Base-by-base conservation (phyloP, 1,140 invertebrate genomes). In the Philaenus spumarius region DNA sequence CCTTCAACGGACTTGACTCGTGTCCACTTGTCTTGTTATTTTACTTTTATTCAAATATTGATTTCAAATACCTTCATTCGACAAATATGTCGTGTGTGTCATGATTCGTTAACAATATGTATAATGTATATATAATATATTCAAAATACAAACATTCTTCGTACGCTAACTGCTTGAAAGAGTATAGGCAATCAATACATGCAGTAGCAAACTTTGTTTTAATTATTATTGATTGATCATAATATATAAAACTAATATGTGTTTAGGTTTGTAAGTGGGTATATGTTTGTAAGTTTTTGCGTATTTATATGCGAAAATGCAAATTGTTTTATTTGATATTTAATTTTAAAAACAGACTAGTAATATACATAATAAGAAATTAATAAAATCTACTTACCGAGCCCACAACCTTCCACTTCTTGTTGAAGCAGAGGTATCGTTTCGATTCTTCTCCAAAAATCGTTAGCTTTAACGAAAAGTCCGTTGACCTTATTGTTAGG, bases 391-490 rank as follows among this genome's bases (percentile, higher is more conserved):
- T 59, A 75, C 72, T 78, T 70, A 80, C 78, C 75, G 76, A 60
- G 60, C 74, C 76, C 35, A 80, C 72, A 54, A 78, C 70, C 70
- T 75, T 78, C 78, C 79, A 78, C 58, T 71, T 69, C 65, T 73
- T 74, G 66, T 76, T 79, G 71, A 79, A 80, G 70, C 78, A 80
- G 65, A 80, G 74, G 64, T 77, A 80, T 67, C 75, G 69, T 62
- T 74, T 71, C 51, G 74, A 77, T 68, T 78, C 74, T 63, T 78
- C 77, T 43, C 76, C 77, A 66, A 72, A 78, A 69, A 80, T 78
- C 56, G 75, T 77, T 64, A 80, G 59, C 67, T 72, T 76, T 62
- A 71, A 68, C 64, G 69, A 73, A 64, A 77, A 74, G 65, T 78
- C 73, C 61, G 73, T 69, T 15, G 78, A 78, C 65, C 71, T 72